phyloP scores from a whole-genome alignment of 2,888 invertebrate genomes.

The Eristalis intricaria region DNA sequence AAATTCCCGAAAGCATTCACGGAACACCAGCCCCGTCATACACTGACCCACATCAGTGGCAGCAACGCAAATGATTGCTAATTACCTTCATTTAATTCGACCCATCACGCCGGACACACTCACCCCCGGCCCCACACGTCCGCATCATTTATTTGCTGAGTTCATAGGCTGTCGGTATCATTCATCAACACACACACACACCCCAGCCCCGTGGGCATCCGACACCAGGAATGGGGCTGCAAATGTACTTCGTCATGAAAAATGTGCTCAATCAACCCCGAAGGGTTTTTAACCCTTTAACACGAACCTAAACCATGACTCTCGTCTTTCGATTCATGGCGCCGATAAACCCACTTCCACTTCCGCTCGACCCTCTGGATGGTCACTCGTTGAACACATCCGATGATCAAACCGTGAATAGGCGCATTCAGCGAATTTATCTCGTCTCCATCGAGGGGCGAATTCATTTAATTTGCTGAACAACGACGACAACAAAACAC shows the following conservation, averaged over 20 bases:
- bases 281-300: not conserved
- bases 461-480: not conserved
- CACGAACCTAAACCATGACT: not conserved
- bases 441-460: not conserved
- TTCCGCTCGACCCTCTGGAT: not conserved
- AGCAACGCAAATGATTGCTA: not conserved
- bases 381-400: not conserved
- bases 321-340: not conserved
- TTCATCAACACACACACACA: not conserved
- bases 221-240: not conserved
- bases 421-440: not conserved
- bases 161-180: not conserved
- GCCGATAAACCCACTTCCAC: not conserved
- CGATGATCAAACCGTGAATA: not conserved
- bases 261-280: constrained; percentile 1
- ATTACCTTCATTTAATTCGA: not conserved
- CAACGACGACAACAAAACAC: not conserved
- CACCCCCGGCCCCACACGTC: not conserved
- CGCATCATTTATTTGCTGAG: not conserved
- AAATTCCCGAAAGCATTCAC: not conserved
- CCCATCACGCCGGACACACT: not conserved
- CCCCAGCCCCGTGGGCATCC: not conserved
- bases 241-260: not conserved
- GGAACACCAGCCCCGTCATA: not conserved
- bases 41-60: not conserved